Base-by-base conservation (phyloP, 2,797 vertebrate genomes). In the Threskiornis aethiopicus region DNA sequence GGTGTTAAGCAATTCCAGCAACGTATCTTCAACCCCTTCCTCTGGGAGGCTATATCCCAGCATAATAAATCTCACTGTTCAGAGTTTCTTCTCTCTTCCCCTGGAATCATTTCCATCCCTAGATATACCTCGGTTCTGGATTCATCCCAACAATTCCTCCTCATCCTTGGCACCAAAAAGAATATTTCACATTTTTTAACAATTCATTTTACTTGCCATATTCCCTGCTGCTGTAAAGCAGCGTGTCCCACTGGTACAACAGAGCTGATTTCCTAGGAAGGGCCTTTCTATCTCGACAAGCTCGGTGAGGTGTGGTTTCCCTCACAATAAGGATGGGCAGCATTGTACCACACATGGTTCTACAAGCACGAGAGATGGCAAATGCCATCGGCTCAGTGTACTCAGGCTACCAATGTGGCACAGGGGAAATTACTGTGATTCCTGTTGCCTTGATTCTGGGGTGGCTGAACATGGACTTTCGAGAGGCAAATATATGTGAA, bases 1-100 rank as follows among this genome's bases (percentile, higher is more conserved):
- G 13, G 28, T 93, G 88, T 82, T 87, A 94, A 96, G 62, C 58
- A 92, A 92, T 82, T 92, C 62, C 80, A 93, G 66, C 28, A 89
- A 61, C n/a, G 42, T 41, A 54, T 82, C 90, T 93, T 93, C 88
- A 93, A 24, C 12, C 17, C 6, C 19, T 84, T 95, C 88, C 66
- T 93, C 59, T 82, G 62, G 90, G 86, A 94, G 28, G 31, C 46
- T 62, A 21, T 58, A 76, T 90, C 90, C 88, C 84, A 73, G 54
- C 0, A 1, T 83, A 82, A 95, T 94, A 94, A 94, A 96, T 96
- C 55, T 92, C 67, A 28, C 31, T 77, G 35, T 33, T 91, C 44
- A 76, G 69, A 87, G 39, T 14, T 49, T 88, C 41, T 89, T 82
- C 46, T 49, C 29, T 70, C 52, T 84, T 89, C 15, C 73, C 20